Evolutionary conservation across 92 coral and sea anemone genomes (phyloP), one percentile per base, ranked within the genome.

Genomic region (Epizoanthus illoricatus): DNA sequence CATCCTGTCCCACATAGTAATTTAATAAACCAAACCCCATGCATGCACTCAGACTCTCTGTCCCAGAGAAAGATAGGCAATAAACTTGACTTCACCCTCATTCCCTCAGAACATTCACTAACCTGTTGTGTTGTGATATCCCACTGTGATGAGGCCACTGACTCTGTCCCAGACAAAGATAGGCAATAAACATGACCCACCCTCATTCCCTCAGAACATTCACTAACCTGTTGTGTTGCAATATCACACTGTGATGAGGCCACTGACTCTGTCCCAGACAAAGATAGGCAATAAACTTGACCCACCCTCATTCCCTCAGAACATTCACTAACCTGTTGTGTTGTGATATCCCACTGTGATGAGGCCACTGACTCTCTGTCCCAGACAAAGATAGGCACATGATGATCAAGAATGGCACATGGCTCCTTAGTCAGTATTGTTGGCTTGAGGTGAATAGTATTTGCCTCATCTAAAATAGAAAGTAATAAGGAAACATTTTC

Each of bases 341-440:
- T 93, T 52, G 99, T 93, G 63, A 97, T 97, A 57, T 97, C 99
- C 99, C 99, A 91, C 40, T 90, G 94, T 58, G 91, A 66, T 2
- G 88, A 84, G 0, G 90, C 80, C 79, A 95, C 81, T 6, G 92
- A 85, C 13, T 85, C 76, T 66, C 89, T 92, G 87, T 93, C 92
- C 91, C 98, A 96, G n/a, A 92, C 80, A 55, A 96, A 96, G 86
- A 96, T 92, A 15, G 99, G 99, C 12, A 96, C 99, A 74, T 96
- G 91, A 76, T 96, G 98, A 66, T 96, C 97, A 76, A 91, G 76
- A 21, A 96, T 95, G 36, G 90, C 65, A 6, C 73, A 83, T 18
- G 94, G 85, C 41, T 90, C 94, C 20, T 87, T 86, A 41, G 81
- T 81, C 5, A 92, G 87, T 42, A 91, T 73, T 74, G 75, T 81